A percentile compares a stretch with the other conserved stretches of the same genome.
Conservation (phyloP, 2,888 invertebrate genomes). For the Palloptera scutellata region DNA sequence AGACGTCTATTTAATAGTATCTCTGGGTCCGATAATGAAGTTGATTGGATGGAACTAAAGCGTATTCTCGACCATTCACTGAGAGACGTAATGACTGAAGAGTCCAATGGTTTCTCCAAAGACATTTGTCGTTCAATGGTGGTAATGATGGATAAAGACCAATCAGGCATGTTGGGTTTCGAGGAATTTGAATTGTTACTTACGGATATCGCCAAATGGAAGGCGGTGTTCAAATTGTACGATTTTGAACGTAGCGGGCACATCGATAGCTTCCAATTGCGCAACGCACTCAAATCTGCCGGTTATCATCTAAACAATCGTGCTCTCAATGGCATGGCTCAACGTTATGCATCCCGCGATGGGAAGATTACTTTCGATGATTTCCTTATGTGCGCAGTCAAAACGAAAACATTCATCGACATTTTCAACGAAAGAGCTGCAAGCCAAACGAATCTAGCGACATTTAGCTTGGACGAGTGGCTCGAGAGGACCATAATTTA, state of each 20-base stretch:
- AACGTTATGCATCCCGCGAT: slow-evolving; percentile 86
- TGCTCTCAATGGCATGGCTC: slow-evolving; percentile 85
- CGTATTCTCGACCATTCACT: slow-evolving; percentile 90
- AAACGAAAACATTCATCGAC: slow-evolving; percentile 94
- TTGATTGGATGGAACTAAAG: slow-evolving; percentile 93
- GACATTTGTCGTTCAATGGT: slow-evolving; percentile 94
- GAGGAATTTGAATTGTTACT: slow-evolving; percentile 89
- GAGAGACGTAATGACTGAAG: slow-evolving; percentile 69
- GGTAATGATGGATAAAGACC: slow-evolving; percentile 89
- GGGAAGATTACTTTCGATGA: slow-evolving; percentile 92
- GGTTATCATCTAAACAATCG: slow-evolving; percentile 92
- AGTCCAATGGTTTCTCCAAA: slow-evolving; percentile 78
- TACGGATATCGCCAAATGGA: slow-evolving; percentile 87
- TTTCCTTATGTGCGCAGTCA: slow-evolving; percentile 92
- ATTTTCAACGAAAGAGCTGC: slow-evolving; percentile 80
- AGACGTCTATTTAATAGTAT: slow-evolving; percentile 84
- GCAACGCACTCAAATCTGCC: slow-evolving; percentile 86
- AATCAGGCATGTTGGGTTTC: slow-evolving; percentile 89
- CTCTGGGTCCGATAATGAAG: slow-evolving; percentile 89
- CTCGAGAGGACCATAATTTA: slow-evolving; percentile 74
- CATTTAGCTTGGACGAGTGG: slow-evolving; percentile 91
- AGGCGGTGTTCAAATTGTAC: slow-evolving; percentile 88
- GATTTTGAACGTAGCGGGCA: slow-evolving; percentile 82
- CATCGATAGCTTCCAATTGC: slow-evolving; percentile 82
- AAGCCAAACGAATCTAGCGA: slow-evolving; percentile 76